Percentiles rank a stretch among this genome's conserved stretches.
These are phyloP conservation scores for Anguilla anguilla DNA, from an alignment of 2,797 vertebrate genomes.

Conservation along the genomic window DNA sequence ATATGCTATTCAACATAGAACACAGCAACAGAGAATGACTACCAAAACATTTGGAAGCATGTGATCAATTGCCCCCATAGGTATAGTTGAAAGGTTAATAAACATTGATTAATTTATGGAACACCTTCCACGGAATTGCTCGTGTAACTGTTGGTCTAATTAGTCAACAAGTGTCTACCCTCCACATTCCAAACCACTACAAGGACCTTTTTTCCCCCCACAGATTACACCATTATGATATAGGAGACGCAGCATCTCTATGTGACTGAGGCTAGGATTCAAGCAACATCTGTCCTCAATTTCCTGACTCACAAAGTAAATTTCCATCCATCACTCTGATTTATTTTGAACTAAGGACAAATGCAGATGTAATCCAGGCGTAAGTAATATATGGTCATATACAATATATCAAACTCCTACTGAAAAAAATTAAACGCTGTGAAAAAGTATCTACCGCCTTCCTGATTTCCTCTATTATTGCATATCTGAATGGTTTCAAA, in stretches of 20 bases:
- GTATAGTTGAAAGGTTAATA: slow-evolving; percentile 26
- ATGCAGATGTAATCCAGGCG: too few species aligned
- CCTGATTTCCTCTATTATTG: too few species aligned
- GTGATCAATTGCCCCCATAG: slow-evolving; percentile 17
- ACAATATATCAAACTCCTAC: too few species aligned
- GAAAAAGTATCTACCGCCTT: too few species aligned
- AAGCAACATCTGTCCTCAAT: background rate
- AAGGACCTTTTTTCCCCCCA: background rate
- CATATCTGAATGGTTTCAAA: too few species aligned
- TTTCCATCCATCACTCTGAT: background rate
- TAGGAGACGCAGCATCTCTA: background rate
- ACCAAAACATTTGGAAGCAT: background rate
- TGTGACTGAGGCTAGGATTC: background rate
- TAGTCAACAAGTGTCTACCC: background rate
- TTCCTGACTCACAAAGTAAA: background rate
- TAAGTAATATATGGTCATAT: too few species aligned
- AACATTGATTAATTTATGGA: slow-evolving; percentile 20
- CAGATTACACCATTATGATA: background rate
- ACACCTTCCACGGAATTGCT: background rate
- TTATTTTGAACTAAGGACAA: background rate
- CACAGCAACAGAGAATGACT: background rate
- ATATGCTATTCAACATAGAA: background rate
- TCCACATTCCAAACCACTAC: background rate
- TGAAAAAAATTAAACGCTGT: too few species aligned
- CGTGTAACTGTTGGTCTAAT: background rate